Conservation (phyloP, 2,797 vertebrate species). For the Rhinophrynus dorsalis region DNA sequence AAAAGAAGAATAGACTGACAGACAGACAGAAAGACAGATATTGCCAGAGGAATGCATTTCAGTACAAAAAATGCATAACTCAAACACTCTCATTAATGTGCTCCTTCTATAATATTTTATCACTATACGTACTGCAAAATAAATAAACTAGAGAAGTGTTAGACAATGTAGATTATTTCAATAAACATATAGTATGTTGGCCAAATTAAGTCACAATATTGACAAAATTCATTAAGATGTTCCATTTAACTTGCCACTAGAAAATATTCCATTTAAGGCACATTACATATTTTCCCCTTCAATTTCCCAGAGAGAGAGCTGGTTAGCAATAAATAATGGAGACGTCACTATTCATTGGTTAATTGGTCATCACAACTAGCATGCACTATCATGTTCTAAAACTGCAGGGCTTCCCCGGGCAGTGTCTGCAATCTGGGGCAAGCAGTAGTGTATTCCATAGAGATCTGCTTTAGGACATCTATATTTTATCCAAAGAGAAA, state of each 20-base stretch:
- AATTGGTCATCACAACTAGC: constrained; percentile 21
- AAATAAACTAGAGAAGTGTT: background rate
- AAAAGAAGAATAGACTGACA: too few species aligned
- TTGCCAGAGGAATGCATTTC: background rate
- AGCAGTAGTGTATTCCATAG: too few species aligned
- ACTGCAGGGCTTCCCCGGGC: background rate
- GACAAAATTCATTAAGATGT: constrained; percentile 6
- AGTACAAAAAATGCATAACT: background rate
- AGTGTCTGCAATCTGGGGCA: background rate
- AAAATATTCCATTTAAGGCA: constrained; percentile 10
- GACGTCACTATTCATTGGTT: constrained; percentile 38
- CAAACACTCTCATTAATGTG: too few species aligned
- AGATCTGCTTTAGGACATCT: too few species aligned
- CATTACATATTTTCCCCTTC: constrained; percentile 6
- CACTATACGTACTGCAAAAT: background rate
- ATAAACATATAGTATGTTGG: constrained; percentile 4
- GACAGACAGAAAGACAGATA: too few species aligned
- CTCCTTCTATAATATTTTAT: background rate
- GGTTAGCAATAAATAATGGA: constrained; percentile 16
- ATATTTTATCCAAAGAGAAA: too few species aligned
- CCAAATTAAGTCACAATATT: background rate
- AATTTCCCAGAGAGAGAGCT: constrained; percentile 6
- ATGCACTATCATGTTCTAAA: background rate
- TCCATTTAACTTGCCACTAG: constrained; percentile 7
- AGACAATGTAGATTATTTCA: background rate